Conservation (phyloP, 2,113 vertebrate genomes). For the Pongo pygmaeus region DNA sequence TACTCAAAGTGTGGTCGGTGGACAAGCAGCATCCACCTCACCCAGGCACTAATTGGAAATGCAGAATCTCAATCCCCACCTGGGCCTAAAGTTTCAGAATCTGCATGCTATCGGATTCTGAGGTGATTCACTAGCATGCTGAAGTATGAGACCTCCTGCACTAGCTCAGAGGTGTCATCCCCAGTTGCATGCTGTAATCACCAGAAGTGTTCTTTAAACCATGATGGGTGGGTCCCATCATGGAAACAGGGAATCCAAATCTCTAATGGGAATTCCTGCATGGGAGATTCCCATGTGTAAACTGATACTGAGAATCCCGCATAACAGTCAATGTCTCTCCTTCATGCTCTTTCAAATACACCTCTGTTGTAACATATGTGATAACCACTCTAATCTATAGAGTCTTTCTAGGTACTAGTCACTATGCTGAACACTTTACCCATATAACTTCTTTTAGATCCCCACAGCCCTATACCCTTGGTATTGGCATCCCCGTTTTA, state of each 20-base stretch:
- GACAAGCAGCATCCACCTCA: no score
- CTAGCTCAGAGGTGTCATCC: neutral
- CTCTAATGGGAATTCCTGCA: no score
- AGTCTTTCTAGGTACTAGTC: neutral
- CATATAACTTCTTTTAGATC: neutral
- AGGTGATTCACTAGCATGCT: neutral
- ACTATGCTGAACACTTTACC: neutral
- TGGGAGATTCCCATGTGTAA: neutral
- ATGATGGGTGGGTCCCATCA: neutral
- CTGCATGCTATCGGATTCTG: neutral
- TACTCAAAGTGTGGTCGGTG: neutral
- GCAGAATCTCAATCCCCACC: no score
- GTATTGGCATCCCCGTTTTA: neutral
- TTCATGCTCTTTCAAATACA: neutral
- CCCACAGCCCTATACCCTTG: no score
- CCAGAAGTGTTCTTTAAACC: neutral
- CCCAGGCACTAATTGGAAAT: neutral
- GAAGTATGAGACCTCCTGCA: neutral
- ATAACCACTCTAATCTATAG: neutral
- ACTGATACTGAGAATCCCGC: neutral
- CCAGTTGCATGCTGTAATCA: neutral
- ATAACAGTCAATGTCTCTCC: neutral
- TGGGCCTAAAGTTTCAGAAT: neutral
- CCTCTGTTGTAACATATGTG: neutral
- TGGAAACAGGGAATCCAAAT: neutral